Conservation (phyloP, 2,888 invertebrate species). For the Zaprionus obscuricornis region DNA sequence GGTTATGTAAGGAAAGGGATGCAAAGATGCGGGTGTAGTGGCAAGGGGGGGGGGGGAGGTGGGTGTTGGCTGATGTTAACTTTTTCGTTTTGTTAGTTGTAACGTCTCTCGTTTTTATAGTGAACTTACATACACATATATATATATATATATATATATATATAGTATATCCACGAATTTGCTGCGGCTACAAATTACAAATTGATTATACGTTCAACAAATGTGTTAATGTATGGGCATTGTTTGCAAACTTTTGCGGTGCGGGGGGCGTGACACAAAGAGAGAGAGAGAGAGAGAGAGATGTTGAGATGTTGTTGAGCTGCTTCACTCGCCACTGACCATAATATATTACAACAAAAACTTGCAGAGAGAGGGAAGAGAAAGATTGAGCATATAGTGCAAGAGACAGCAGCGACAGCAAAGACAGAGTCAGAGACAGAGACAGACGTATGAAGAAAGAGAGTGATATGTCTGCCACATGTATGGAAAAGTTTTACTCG, state of each 20-base stretch:
- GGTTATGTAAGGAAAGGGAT: conserved; percentile 3
- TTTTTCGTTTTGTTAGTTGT: conserved; percentile 28
- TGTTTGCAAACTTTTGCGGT: conserved; percentile 71
- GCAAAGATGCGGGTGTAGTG: not conserved
- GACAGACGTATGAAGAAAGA: conserved; percentile 9
- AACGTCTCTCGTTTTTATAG: conserved; percentile 38
- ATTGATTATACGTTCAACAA: conserved; percentile 80
- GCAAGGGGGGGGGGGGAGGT: not conserved
- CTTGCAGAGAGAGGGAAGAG: conserved; percentile 3
- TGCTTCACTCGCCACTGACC: conserved; percentile 60
- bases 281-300: not conserved
- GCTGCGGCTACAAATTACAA: conserved; percentile 79
- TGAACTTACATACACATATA: too few species aligned
- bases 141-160: conserved; percentile 1
- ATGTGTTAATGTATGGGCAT: conserved; percentile 80
- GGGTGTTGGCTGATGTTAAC: conserved; percentile 9
- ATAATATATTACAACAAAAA: conserved; percentile 69
- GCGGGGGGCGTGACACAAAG: conserved; percentile 7
- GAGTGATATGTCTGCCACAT: conserved; percentile 67
- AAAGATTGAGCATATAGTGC: too few species aligned
- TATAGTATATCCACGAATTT: conserved; percentile 72
- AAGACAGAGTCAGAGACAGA: not conserved
- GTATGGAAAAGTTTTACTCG: conserved; percentile 56
- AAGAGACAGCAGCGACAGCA: too few species aligned
- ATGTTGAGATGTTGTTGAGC: conserved; percentile 30